Evolutionary conservation across 2,888 invertebrate species (phyloP), one percentile per base, ranked within the genome.

Genomic region (Phragmatobia fuliginosa): DNA sequence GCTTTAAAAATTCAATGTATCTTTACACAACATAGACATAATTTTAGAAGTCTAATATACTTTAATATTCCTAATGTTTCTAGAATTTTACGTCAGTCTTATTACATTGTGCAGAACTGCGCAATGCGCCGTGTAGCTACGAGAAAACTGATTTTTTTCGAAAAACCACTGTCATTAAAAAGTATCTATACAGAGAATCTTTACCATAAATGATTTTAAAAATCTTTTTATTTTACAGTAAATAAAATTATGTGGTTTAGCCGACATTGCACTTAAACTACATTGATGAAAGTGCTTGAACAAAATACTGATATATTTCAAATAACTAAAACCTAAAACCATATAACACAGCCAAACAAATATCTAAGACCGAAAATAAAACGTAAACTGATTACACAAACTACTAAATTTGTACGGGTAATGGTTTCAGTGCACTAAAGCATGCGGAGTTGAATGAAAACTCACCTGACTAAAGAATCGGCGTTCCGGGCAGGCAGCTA

Each of bases 401-500:
- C 36, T 16, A 52, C 60, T 36, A 31, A 60, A 64, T 62, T 28
- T 58, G 33, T 49, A 60, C 28, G 2, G 60, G 31, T 38, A 62
- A 49, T 52, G 36, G 56, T 66, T 36, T 33, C 36, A 36, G 31
- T 68, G 28, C 59, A 58, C 33, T 63, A 63, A 79, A 72, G 67
- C 52, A 77, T 66, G 76, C 63, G 74, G 64, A 72, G 63, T 72
- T 76, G 78, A 77, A 83, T 79, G 78, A 79, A 82, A 78, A 62
- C 85, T 83, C 73, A 85, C 85, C 83, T 85, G 82, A 73, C 74
- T 69, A 74, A 76, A 77, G 73, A 80, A 82, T 77, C 74, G 77
- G 79, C 75, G 72, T 81, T 72, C 78, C 74, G 78, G 74, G 75
- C 59, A 71, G 65, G 72, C 70, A 72, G 78, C 75, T 80, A 79